phyloP scores from a whole-genome alignment of 64 coral and sea anemone species.

The Anthopleura sola region DNA sequence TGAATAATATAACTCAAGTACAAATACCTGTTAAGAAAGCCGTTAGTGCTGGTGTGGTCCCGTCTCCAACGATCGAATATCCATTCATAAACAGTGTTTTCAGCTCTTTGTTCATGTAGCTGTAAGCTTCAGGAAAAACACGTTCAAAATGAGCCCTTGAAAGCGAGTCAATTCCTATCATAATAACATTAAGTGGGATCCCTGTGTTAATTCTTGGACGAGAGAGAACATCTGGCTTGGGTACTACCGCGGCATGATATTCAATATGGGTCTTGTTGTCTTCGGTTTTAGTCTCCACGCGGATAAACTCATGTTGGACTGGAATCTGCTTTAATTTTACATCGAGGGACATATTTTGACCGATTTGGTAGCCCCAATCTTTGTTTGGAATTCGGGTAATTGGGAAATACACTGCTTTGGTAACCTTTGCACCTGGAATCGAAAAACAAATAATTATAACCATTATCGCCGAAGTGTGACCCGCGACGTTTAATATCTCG shows the following conservation, averaged over 20 bases:
- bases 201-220: conserved; percentile 12
- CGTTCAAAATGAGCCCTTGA: conserved; percentile 70
- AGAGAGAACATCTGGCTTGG: conserved; percentile 35
- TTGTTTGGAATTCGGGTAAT: conserved; percentile 30
- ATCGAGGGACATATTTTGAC: background rate
- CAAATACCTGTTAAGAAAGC: conserved; percentile 73
- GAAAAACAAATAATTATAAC: background rate
- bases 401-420: conserved; percentile 9
- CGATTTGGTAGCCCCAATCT: conserved; percentile 29
- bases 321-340: background rate
- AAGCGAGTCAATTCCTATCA: conserved; percentile 75
- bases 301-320: conserved; percentile 39
- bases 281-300: conserved; percentile 31
- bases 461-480: no score
- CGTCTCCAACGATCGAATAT: conserved; percentile 76
- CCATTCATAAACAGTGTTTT: conserved; percentile 75
- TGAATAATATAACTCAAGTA: no score
- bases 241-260: conserved; percentile 33
- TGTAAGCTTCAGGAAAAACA: conserved; percentile 54
- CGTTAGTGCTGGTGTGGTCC: conserved; percentile 68
- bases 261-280: conserved; percentile 26
- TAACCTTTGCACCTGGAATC: conserved; percentile 10
- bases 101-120: conserved; percentile 47
- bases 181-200: conserved; percentile 59
- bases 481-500: no score